phyloP scores from a whole-genome alignment of 2,113 vertebrate species.

The Cynopterus brachyotis region DNA sequence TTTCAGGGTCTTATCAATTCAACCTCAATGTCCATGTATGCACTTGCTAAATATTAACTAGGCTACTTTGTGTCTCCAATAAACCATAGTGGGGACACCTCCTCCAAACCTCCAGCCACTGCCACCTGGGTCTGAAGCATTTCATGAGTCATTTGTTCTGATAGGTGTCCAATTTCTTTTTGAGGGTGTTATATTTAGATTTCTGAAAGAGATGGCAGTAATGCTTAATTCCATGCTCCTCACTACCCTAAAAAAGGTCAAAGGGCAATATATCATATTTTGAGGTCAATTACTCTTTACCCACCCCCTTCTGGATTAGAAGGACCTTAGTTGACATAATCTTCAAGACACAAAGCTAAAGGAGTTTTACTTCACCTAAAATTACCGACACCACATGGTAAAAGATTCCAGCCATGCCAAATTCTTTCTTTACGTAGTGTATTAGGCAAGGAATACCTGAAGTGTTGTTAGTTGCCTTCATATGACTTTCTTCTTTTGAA shows the following conservation, averaged over 20 bases:
- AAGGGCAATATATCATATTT: background rate
- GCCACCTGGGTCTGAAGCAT: background rate
- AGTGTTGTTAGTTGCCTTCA: background rate
- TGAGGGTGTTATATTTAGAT: conserved; percentile 7
- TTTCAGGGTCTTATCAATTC: conserved; percentile 13
- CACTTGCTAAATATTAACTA: conserved; percentile 42
- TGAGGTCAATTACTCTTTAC: conserved; percentile 15
- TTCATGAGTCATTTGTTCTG: background rate
- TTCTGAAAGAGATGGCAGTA: background rate
- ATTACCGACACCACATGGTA: background rate
- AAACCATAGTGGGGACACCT: background rate
- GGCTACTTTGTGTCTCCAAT: background rate
- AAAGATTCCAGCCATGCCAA: background rate
- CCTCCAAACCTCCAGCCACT: background rate
- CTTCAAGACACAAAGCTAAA: conserved; percentile 1
- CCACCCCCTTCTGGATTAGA: background rate
- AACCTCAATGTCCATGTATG: background rate
- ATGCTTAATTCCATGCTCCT: background rate
- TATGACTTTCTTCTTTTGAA: background rate
- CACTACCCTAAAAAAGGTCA: background rate
- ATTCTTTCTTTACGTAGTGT: background rate
- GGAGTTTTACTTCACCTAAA: background rate
- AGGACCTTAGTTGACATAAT: background rate
- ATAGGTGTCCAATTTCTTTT: conserved; percentile 22
- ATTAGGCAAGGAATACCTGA: background rate